Conservation (phyloP, 2,888 invertebrate species). For the Palloptera scutellata region DNA sequence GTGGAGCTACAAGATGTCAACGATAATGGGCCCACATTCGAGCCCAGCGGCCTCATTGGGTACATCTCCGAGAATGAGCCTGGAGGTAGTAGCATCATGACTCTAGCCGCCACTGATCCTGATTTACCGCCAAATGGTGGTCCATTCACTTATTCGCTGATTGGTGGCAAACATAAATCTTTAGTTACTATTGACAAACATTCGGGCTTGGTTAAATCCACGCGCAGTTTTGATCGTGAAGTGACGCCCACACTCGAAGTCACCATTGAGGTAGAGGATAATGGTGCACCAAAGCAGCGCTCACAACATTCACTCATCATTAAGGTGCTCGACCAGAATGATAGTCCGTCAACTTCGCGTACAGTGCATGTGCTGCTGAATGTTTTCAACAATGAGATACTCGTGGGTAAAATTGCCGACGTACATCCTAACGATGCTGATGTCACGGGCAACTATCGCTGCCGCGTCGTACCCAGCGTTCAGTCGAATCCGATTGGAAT, state of each 20-base stretch:
- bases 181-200: slow-evolving; percentile 80
- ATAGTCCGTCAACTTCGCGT: slow-evolving; percentile 85
- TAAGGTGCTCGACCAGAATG: slow-evolving; percentile 86
- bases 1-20: slow-evolving; percentile 87
- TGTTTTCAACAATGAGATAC: slow-evolving; percentile 78
- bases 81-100: slow-evolving; percentile 82
- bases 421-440: slow-evolving; percentile 93
- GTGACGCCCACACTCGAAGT: slow-evolving; percentile 77
- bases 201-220: slow-evolving; percentile 82
- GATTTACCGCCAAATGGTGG: slow-evolving; percentile 91
- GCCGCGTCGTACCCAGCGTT: slow-evolving; percentile 76
- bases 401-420: slow-evolving; percentile 85
- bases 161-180: slow-evolving; percentile 81
- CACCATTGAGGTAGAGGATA: slow-evolving; percentile 86
- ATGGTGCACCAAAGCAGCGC: slow-evolving; percentile 82
- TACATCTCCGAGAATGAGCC: slow-evolving; percentile 88
- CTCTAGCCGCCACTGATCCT: slow-evolving; percentile 86
- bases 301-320: slow-evolving; percentile 81
- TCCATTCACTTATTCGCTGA: slow-evolving; percentile 82
- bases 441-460: slow-evolving; percentile 86
- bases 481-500: slow-evolving; percentile 67
- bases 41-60: slow-evolving; percentile 75
- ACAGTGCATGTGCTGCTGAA: slow-evolving; percentile 82
- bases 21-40: slow-evolving; percentile 89
- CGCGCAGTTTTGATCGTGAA: slow-evolving; percentile 84